Percentiles rank a stretch among this genome's conserved stretches.
These are phyloP conservation scores for Sminthurides bifidus DNA, from an alignment of 1,140 invertebrate genomes.

Conservation along the genomic window DNA sequence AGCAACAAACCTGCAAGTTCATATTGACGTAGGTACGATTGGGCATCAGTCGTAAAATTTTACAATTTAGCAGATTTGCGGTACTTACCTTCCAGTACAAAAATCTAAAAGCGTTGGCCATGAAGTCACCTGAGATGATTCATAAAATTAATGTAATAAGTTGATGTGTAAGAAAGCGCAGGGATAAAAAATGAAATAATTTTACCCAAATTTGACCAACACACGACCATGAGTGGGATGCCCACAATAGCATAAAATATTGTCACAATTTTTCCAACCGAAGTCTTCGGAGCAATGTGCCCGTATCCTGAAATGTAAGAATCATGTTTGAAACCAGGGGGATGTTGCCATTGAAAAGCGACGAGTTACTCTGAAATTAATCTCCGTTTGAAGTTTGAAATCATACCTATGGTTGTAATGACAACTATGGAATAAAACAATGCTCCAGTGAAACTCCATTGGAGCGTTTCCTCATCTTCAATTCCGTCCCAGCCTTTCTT, in stretches of 20 bases:
- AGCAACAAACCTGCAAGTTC: constrained; percentile 52
- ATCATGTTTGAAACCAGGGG: neutral
- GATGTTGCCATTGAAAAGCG: neutral
- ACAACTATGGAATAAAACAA: constrained; percentile 95
- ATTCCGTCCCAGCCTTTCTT: constrained; percentile 83
- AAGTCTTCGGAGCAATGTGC: constrained; percentile 85
- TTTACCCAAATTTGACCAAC: constrained; percentile 28
- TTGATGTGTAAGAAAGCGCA: neutral
- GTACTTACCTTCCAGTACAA: constrained; percentile 64
- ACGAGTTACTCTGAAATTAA: neutral
- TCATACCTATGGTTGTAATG: constrained; percentile 26
- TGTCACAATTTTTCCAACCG: constrained; percentile 81
- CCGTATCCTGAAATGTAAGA: constrained; percentile 65
- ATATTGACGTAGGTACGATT: too few species aligned
- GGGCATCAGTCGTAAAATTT: too few species aligned
- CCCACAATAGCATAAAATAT: constrained; percentile 93
- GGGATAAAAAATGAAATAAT: neutral
- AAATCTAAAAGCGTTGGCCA: constrained; percentile 87
- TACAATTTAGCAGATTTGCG: too few species aligned
- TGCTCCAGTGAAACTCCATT: constrained; percentile 82
- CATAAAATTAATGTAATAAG: neutral
- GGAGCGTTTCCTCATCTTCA: constrained; percentile 58
- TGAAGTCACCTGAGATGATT: constrained; percentile 55
- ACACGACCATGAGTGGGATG: constrained; percentile 32
- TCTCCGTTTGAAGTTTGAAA: neutral